Evolutionary conservation across 2,797 vertebrate genomes (phyloP).

Genomic region (Sibirionetta formosa): DNA sequence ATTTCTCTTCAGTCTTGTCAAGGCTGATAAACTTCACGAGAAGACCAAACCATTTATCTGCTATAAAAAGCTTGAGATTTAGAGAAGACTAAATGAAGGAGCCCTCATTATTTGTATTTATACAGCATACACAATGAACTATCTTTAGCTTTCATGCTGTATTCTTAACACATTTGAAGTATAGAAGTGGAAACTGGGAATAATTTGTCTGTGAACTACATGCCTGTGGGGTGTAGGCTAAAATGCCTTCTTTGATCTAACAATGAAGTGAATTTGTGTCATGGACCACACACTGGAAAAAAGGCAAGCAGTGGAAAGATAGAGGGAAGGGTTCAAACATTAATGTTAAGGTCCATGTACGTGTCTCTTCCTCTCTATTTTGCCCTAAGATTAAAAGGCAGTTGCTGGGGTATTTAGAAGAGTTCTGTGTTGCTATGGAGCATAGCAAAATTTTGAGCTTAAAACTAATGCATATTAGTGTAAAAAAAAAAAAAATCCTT

Average conservation of each 20-base stretch:
- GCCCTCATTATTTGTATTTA: conserved; percentile 25
- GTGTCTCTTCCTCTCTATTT: background rate
- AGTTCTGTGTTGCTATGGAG: background rate
- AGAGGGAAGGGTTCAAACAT: background rate
- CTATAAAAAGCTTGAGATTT: conserved; percentile 21
- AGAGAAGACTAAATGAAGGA: conserved; percentile 27
- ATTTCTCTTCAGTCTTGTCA: conserved; percentile 45
- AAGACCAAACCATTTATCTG: conserved; percentile 54
- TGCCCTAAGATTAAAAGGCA: background rate
- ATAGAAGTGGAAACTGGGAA: conserved; percentile 55
- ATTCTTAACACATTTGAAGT: conserved; percentile 49
- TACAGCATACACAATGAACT: background rate
- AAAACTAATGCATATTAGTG: background rate
- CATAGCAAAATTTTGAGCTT: background rate
- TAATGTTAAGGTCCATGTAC: background rate
- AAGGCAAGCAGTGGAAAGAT: conserved; percentile 27
- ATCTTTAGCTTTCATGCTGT: conserved; percentile 60
- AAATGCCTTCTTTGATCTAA: conserved; percentile 67
- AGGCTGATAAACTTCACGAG: conserved; percentile 42
- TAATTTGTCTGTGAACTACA: conserved; percentile 64
- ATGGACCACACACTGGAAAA: conserved; percentile 62
- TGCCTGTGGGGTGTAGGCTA: conserved; percentile 55
- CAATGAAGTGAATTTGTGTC: conserved; percentile 53
- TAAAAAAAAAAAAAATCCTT: background rate
- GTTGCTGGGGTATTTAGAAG: background rate